Base-by-base conservation (phyloP, 1,140 invertebrate species). In the Drosophila parabipectinata region DNA sequence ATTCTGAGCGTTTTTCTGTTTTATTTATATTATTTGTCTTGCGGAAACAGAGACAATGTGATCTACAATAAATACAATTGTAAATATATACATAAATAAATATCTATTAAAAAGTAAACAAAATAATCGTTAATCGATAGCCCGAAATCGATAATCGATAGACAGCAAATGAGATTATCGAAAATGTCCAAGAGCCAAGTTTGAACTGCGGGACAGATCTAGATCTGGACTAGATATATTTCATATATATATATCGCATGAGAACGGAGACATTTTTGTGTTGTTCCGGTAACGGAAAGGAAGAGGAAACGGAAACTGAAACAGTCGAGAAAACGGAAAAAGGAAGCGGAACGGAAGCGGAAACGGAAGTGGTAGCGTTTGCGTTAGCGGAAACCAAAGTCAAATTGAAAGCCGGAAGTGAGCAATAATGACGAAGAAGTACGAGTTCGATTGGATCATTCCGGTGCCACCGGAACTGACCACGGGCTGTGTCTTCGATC, bases 381-480 rank as follows among this genome's bases (percentile, higher is more conserved):
- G 39, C 30, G 26, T 37, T 4, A 68, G 18, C 52, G 18, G 18
- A 47, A 18, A 45, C 47, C 28, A 47, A 15, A 56, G 50, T 34
- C 26, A 56, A 21, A 41, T 39, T 28, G 47, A 26, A 44, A 32
- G 28, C 39, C 24, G 50, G 41, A 44, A 44, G 41, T 52, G 72
- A 71, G 64, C 69, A 88, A 91, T 72, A 68, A 98, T 98, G 98
- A 99, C 98, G 77, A 99, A 99, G 93, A 97, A 96, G 92, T 99
- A 98, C 93, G 98, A 99, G 88, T 99, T 99, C 94, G 97, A 98
- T 93, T 99, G 98, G 98, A 96, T 96, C 90, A 97, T 98, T 74
- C 95, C 97, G 52, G 97, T 99, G 53, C 98, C 98, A 32, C 95
- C 98, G 84, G 93, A 95, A 24, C 93, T 99, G 15, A 94, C 97